phyloP scores from a whole-genome alignment of 1,140 invertebrate species.

The Phortica variegata region DNA sequence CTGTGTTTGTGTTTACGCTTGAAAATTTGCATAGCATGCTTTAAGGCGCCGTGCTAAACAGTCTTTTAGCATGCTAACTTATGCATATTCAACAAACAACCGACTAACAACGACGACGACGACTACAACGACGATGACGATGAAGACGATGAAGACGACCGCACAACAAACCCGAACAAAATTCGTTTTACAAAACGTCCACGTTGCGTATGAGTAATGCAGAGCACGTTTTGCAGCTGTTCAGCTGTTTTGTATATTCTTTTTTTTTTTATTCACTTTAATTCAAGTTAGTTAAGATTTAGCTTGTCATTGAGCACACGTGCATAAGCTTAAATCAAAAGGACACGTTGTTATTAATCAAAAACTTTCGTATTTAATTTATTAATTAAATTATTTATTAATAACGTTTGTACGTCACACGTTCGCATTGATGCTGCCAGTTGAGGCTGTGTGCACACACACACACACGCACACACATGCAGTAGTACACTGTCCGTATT shows the following conservation, averaged over 20 bases:
- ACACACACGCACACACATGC: conserved; percentile 30
- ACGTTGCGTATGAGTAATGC: conserved; percentile 26
- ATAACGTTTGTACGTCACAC: conserved; percentile 23
- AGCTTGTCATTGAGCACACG: neutral
- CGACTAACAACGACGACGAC: conserved; percentile 30
- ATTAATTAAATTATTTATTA: conserved; percentile 41
- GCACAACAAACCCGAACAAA: conserved; percentile 26
- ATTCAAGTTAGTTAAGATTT: conserved; percentile 1
- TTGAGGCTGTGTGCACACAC: neutral
- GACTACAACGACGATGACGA: conserved; percentile 15
- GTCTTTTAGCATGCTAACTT: conserved; percentile 17
- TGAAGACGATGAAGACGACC: conserved; percentile 32
- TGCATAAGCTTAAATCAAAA: too few species aligned
- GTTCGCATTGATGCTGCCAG: too few species aligned
- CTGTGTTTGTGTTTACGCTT: too few species aligned
- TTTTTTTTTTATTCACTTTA: conserved; percentile 3
- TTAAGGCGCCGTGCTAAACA: neutral
- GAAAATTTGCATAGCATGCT: conserved; percentile 8
- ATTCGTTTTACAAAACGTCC: too few species aligned
- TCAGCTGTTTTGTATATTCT: conserved; percentile 5
- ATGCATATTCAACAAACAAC: conserved; percentile 18
- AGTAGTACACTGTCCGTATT: conserved; percentile 24
- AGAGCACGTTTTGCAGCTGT: too few species aligned
- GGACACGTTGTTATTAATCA: conserved; percentile 12
- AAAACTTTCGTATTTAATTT: conserved; percentile 12